Conservation (phyloP, 2,888 invertebrate species). For the Brachyptera risi region DNA sequence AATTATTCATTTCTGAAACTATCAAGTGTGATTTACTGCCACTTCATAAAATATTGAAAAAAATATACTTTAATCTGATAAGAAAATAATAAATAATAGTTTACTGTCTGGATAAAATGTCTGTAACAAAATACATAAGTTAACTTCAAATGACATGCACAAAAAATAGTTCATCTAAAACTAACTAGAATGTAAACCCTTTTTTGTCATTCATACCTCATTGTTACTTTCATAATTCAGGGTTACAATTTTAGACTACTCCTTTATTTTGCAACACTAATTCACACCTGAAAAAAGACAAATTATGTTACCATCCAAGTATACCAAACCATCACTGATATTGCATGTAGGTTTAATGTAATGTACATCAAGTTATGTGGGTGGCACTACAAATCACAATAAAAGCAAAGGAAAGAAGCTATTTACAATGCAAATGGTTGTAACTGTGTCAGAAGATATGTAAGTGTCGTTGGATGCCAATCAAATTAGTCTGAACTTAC, state of each 20-base stretch:
- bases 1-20: no score
- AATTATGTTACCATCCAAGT: conserved; percentile 5
- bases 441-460: no score
- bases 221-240: conserved; percentile 17
- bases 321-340: conserved; percentile 20
- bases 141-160: neutral
- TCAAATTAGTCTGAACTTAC: no score
- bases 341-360: no score
- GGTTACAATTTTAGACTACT: conserved; percentile 18
- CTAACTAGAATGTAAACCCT: conserved; percentile 16
- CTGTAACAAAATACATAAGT: neutral
- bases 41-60: no score
- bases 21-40: no score
- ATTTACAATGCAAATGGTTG: neutral
- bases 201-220: conserved; percentile 22
- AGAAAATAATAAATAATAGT: no score
- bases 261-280: conserved; percentile 13
- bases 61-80: no score
- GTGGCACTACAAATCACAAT: neutral
- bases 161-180: conserved; percentile 1
- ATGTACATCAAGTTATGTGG: neutral
- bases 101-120: no score
- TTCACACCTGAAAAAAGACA: conserved; percentile 16
- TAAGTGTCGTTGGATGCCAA: no score
- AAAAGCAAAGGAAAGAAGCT: neutral